Evolutionary conservation across 2,888 invertebrate species (phyloP).

Genomic region (Cheilosia variabilis): DNA sequence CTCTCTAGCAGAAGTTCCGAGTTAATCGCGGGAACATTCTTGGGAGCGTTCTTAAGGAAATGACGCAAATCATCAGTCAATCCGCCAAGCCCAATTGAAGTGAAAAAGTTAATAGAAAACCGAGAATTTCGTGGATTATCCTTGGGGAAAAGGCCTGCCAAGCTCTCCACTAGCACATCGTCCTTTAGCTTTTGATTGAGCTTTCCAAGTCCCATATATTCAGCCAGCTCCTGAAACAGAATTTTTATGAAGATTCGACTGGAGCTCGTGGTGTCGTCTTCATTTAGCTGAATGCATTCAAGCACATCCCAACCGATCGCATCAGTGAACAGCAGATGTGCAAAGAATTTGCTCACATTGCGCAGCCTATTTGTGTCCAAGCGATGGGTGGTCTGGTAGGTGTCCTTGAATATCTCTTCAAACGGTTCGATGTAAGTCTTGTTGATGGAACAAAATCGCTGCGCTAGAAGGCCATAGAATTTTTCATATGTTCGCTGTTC

Average conservation of each 20-base stretch:
- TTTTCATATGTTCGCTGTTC: conserved; percentile 99
- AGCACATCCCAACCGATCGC: conserved; percentile 98
- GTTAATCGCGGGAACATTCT: conserved; percentile 81
- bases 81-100: conserved; percentile 97
- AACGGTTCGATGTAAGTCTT: conserved; percentile 96
- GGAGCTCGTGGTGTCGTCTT: conserved; percentile 98
- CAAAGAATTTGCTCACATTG: conserved; percentile 98
- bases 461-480: conserved; percentile 97
- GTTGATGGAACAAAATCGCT: conserved; percentile 96
- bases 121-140: conserved; percentile 98
- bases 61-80: conserved; percentile 96
- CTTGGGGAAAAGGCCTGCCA: conserved; percentile 96
- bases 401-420: conserved; percentile 97
- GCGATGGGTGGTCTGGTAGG: conserved; percentile 97
- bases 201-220: conserved; percentile 97
- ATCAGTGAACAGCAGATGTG: conserved; percentile 97
- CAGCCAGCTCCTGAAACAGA: conserved; percentile 97
- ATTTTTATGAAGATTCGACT: conserved; percentile 99
- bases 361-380: conserved; percentile 97
- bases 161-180: conserved; percentile 92
- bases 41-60: conserved; percentile 88
- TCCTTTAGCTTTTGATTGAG: conserved; percentile 96
- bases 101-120: conserved; percentile 99
- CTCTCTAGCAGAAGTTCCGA: conserved; percentile 81
- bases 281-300: conserved; percentile 94